Evolutionary conservation across 1,140 invertebrate genomes (phyloP).

Genomic region (Drosophila jambulina): DNA sequence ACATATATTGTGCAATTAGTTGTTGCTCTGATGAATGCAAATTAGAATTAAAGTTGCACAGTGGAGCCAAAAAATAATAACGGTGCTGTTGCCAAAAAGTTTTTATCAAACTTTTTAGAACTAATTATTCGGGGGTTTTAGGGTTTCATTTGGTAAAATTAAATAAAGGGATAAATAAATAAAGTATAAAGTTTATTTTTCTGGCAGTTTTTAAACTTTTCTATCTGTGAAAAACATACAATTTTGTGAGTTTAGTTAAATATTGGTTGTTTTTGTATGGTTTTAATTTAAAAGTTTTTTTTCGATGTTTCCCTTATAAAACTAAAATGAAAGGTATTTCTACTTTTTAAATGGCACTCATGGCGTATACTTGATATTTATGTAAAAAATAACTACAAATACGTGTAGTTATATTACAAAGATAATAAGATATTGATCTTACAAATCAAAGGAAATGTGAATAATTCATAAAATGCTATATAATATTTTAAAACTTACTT

Average conservation of each 20-base stretch:
- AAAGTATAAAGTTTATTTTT: background rate
- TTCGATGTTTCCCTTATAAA: too few species aligned
- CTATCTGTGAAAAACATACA: background rate
- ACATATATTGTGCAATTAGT: constrained; percentile 71
- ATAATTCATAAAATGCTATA: too few species aligned
- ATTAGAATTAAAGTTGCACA: constrained; percentile 66
- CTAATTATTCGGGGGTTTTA: background rate
- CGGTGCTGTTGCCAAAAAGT: background rate
- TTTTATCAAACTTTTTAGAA: background rate
- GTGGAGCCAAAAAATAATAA: constrained; percentile 19
- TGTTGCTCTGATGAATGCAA: constrained; percentile 77
- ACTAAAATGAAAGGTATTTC: too few species aligned
- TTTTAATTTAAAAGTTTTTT: too few species aligned
- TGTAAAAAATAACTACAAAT: too few species aligned
- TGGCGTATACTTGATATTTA: background rate
- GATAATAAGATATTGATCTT: too few species aligned
- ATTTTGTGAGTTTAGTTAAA: too few species aligned
- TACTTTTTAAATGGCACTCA: background rate
- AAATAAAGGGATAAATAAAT: background rate
- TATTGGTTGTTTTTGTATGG: too few species aligned
- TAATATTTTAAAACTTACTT: too few species aligned
- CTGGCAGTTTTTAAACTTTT: background rate
- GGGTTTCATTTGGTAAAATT: background rate
- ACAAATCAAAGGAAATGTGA: too few species aligned
- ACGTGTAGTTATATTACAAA: too few species aligned